Base-by-base conservation (phyloP, 2,797 vertebrate species). In the Sebastes cheni region DNA sequence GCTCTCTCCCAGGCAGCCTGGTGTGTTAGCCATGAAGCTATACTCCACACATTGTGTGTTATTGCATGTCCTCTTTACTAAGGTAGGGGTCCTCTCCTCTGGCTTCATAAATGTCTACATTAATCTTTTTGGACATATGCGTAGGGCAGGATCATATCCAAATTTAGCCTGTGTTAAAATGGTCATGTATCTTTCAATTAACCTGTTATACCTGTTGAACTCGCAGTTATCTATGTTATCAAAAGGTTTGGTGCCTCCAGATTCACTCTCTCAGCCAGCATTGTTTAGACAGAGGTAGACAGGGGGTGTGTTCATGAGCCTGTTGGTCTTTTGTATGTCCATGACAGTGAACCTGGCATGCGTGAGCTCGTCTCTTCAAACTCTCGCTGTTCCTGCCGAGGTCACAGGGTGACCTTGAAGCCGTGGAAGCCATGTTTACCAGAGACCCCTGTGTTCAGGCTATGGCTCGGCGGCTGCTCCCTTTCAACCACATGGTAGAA, bases 371-470 rank as follows among this genome's bases (percentile, higher is more conserved):
- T 82, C 79, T 90, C 65, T 58, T 76, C 73, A 73, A 68, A 88
- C 82, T 73, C 69, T 81, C 7, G 82, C 83, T 86, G 79, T 75
- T 90, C 67, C 75, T 52, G 75, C 67, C 10, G 78, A 89, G 89
- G 91, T 92, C 90, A 83, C 70, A 5, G 60, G 67, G 30, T 88
- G 91, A 91, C 90, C 91, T 85, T 87, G 76, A 80, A 90, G 85
- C 86, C 30, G 81, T 79, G 86, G 90, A 87, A 90, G 61, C 83
- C 88, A 12, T 95, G 93, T 95, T 94, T 89, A 92, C 84, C 79
- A 93, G 79, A 85, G 82, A 90, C 89, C 92, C 90, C 90, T 14
- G 73, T 90, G 91, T 87, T 89, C 79, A 79, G 72, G 71, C 85
- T 68, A 8, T 32, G 77, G 81, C 79, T 85, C 34, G 42, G 62